Evolutionary conservation across 1,140 invertebrate species (phyloP).

Genomic region (Zaprionus vittiger): DNA sequence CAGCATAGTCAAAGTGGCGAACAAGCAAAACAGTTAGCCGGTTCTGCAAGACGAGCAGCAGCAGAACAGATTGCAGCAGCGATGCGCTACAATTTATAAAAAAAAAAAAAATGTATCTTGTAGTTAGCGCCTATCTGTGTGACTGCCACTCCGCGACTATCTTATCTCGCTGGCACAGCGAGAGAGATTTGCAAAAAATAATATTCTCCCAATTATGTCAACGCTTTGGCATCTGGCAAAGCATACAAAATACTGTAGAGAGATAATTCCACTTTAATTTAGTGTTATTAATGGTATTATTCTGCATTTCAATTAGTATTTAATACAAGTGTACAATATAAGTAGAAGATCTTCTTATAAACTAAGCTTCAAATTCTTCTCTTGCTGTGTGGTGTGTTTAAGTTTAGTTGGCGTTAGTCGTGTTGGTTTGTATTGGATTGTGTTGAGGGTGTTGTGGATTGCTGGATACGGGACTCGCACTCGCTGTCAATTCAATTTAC

Average conservation of each 20-base stretch:
- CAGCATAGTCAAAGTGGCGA: conserved; percentile 56
- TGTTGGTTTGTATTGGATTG: conserved; percentile 29
- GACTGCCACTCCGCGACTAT: conserved; percentile 40
- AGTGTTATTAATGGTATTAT: conserved; percentile 63
- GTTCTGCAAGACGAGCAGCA: conserved; percentile 67
- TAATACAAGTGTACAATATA: conserved; percentile 50
- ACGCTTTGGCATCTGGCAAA: conserved; percentile 50
- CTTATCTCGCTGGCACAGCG: conserved; percentile 53
- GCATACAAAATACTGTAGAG: conserved; percentile 32
- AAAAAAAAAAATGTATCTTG: conserved; percentile 41
- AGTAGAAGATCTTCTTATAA: conserved; percentile 37
- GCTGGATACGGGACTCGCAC: not conserved
- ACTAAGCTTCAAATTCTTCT: not conserved
- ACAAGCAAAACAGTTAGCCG: conserved; percentile 67
- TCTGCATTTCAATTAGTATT: conserved; percentile 56
- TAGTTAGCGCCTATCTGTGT: conserved; percentile 51
- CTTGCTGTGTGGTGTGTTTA: not conserved
- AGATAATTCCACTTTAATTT: conserved; percentile 63
- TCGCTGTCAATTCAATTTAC: conserved; percentile 60
- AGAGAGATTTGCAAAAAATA: conserved; percentile 60
- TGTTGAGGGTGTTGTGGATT: conserved; percentile 11
- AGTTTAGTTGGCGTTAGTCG: conserved; percentile 18
- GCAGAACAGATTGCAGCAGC: conserved; percentile 53
- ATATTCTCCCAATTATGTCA: conserved; percentile 75
- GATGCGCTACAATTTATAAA: conserved; percentile 52